Evolutionary conservation across 1,140 invertebrate species (phyloP).

Genomic region (Araneus ventricosus): DNA sequence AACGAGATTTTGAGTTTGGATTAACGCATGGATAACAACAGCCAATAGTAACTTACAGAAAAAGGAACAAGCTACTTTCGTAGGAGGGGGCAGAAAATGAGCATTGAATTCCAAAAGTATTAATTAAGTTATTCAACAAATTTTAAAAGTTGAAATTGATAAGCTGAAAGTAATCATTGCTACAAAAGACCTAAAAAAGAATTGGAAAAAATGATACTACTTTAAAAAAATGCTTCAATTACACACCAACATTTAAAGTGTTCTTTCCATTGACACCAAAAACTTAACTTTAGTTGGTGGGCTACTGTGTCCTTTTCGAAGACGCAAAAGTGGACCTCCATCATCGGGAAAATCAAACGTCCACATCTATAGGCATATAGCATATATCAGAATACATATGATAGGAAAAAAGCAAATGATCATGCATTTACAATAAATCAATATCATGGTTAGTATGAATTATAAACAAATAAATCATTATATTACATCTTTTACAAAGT

Average conservation of each 20-base stretch:
- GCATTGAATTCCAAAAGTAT: too few relatives aligned
- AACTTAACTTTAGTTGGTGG: conserved; percentile 91
- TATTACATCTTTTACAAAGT: too few relatives aligned
- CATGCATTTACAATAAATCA: neutral
- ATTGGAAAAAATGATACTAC: neutral
- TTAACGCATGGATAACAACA: too few relatives aligned
- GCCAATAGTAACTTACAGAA: too few relatives aligned
- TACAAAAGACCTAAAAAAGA: neutral
- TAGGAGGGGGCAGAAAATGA: too few relatives aligned
- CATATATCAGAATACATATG: too few relatives aligned
- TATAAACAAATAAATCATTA: neutral
- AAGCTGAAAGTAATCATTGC: too few relatives aligned
- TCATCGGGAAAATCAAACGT: conserved; percentile 97
- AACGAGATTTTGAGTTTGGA: too few relatives aligned
- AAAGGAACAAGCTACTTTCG: too few relatives aligned
- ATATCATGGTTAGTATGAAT: neutral
- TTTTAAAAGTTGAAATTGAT: too few relatives aligned
- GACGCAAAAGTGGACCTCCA: conserved; percentile 89
- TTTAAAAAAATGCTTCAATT: neutral
- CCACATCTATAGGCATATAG: conserved; percentile 84
- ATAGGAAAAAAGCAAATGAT: neutral
- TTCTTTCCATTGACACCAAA: conserved; percentile 90
- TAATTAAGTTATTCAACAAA: too few relatives aligned
- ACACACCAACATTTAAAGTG: conserved; percentile 88
- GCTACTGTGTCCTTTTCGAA: conserved; percentile 90